Evolutionary conservation across 2,888 invertebrate genomes (phyloP).

Genomic region (Andrena camellia): DNA sequence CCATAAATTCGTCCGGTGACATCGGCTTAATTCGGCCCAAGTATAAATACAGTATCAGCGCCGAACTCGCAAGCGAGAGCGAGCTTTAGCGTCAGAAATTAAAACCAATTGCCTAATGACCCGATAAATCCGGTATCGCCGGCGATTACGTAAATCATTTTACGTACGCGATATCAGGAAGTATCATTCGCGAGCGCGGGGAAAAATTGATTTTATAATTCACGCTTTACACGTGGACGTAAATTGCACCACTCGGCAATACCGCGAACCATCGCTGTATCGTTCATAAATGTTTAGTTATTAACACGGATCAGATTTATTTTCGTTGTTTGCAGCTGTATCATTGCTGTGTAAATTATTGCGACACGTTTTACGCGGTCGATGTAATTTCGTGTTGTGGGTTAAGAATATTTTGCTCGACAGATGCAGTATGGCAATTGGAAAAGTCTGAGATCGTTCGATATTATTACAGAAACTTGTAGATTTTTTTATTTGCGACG

Average conservation of each 20-base stretch:
- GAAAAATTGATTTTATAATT: slow-evolving; percentile 48
- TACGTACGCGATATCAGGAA: neutral
- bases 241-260: neutral
- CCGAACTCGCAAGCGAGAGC: neutral
- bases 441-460: too few species aligned
- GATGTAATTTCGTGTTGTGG: too few species aligned
- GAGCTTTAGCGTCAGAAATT: slow-evolving; percentile 18
- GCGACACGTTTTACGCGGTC: slow-evolving; percentile 2
- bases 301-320: slow-evolving; percentile 32
- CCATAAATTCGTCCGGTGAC: slow-evolving; percentile 28
- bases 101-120: slow-evolving; percentile 44
- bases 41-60: slow-evolving; percentile 31
- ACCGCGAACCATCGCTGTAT: slow-evolving; percentile 2
- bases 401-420: too few species aligned
- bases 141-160: slow-evolving; percentile 41
- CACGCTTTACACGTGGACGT: neutral
- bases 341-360: slow-evolving; percentile 17
- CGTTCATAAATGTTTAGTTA: slow-evolving; percentile 41
- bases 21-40: slow-evolving; percentile 15
- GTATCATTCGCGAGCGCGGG: neutral
- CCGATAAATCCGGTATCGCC: slow-evolving; percentile 25
- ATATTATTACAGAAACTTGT: too few species aligned
- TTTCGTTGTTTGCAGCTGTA: neutral
- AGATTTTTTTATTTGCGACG: too few species aligned
- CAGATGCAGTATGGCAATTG: too few species aligned